Evolutionary conservation across 2,888 invertebrate genomes (phyloP).

Genomic region (Polietes domitor): DNA sequence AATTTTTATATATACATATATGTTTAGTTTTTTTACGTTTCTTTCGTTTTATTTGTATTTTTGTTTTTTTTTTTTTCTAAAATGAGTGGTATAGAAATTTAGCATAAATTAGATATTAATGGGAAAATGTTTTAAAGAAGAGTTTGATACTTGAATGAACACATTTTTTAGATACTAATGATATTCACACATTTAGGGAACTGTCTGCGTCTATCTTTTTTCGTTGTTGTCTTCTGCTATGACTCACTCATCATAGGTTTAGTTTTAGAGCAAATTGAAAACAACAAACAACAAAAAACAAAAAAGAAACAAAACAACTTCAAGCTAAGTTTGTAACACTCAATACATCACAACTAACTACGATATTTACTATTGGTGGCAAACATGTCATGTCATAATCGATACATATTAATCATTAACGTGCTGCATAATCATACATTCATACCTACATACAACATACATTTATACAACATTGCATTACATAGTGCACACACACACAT

Average conservation of each 20-base stretch:
- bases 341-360: slow-evolving; percentile 13
- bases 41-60: slow-evolving; percentile 27
- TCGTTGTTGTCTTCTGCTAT: not conserved
- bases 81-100: slow-evolving; percentile 35
- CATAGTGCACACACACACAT: too few relatives aligned
- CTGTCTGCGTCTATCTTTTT: not conserved
- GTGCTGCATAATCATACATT: slow-evolving; percentile 14
- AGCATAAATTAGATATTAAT: slow-evolving; percentile 34
- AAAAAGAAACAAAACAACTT: not conserved
- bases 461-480: not conserved
- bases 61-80: slow-evolving; percentile 11
- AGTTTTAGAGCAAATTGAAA: slow-evolving; percentile 1
- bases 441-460: slow-evolving; percentile 1
- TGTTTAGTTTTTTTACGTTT: slow-evolving; percentile 17
- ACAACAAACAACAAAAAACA: not conserved
- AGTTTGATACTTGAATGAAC: slow-evolving; percentile 29
- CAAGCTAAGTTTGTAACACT: not conserved
- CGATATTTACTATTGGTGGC: not conserved
- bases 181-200: slow-evolving; percentile 24
- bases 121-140: slow-evolving; percentile 1
- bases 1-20: slow-evolving; percentile 48
- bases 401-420: slow-evolving; percentile 15
- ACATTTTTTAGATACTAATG: not conserved
- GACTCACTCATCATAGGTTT: not conserved
- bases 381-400: slow-evolving; percentile 30